These are phyloP conservation scores for Neodontobutis hainanensis DNA, from an alignment of 2,113 vertebrate genomes.

Conservation along the genomic window DNA sequence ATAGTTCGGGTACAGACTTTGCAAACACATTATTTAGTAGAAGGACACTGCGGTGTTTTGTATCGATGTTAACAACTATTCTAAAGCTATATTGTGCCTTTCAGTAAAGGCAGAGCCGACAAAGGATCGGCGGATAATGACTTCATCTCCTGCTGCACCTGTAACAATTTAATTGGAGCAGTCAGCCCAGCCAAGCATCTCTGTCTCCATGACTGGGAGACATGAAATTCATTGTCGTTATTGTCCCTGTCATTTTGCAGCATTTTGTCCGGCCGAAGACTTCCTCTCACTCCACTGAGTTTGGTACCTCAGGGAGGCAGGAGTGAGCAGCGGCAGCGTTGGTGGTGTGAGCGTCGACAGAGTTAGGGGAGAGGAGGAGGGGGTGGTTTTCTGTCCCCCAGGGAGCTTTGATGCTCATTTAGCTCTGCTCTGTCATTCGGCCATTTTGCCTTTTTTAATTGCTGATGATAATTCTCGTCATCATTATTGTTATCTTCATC, in stretches of 20 bases:
- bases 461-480: conserved; percentile 74
- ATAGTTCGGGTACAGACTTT: conserved; percentile 54
- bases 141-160: conserved; percentile 88
- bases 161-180: conserved; percentile 97
- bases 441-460: conserved; percentile 71
- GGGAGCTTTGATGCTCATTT: conserved; percentile 92
- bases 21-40: conserved; percentile 48
- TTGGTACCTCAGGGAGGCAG: conserved; percentile 91
- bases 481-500: conserved; percentile 73
- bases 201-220: conserved; percentile 92
- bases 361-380: background rate
- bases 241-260: conserved; percentile 98
- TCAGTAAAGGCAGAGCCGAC: conserved; percentile 78
- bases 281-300: conserved; percentile 96
- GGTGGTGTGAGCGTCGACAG: conserved; percentile 58
- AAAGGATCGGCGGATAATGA: conserved; percentile 80
- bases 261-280: conserved; percentile 93
- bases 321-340: conserved; percentile 72
- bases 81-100: background rate
- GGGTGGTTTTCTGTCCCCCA: conserved; percentile 78
- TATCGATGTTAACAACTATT: conserved; percentile 19
- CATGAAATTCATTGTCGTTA: conserved; percentile 99
- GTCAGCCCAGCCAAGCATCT: conserved; percentile 97
- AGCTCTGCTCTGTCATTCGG: conserved; percentile 84
- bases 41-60: conserved; percentile 8